Percentiles rank a stretch among this genome's conserved stretches.
phyloP scores from a whole-genome alignment of 2,113 vertebrate genomes.

The Brevimyrus niger region DNA sequence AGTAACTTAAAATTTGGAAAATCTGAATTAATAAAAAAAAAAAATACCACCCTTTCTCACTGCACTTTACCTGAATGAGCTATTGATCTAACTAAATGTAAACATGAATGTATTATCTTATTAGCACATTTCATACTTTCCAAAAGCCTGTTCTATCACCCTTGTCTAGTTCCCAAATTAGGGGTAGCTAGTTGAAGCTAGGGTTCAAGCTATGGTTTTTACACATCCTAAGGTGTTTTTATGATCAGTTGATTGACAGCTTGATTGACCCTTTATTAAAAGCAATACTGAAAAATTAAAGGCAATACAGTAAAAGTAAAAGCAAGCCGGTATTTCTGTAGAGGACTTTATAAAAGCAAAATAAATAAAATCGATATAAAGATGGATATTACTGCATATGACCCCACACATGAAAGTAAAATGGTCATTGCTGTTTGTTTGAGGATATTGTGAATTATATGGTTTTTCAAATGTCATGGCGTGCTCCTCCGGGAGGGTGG shows the following conservation, averaged over 20 bases:
- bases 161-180: too few species aligned
- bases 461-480: neutral
- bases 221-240: too few species aligned
- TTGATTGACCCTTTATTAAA: too few species aligned
- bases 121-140: too few species aligned
- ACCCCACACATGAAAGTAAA: neutral
- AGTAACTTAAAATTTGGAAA: neutral
- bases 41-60: neutral
- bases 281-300: too few species aligned
- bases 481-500: too few species aligned
- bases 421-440: neutral
- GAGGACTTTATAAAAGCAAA: neutral
- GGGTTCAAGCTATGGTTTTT: too few species aligned
- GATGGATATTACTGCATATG: neutral
- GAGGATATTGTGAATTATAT: neutral
- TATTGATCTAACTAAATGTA: neutral
- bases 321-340: too few species aligned
- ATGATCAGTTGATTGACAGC: too few species aligned
- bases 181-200: too few species aligned
- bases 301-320: too few species aligned
- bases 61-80: neutral
- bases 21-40: neutral
- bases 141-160: too few species aligned
- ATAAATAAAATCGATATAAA: neutral
- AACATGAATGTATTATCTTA: neutral